Percentiles rank a stretch among this genome's conserved stretches.
Conservation (phyloP, 2,113 vertebrate species). For the Nettapus auritus region DNA sequence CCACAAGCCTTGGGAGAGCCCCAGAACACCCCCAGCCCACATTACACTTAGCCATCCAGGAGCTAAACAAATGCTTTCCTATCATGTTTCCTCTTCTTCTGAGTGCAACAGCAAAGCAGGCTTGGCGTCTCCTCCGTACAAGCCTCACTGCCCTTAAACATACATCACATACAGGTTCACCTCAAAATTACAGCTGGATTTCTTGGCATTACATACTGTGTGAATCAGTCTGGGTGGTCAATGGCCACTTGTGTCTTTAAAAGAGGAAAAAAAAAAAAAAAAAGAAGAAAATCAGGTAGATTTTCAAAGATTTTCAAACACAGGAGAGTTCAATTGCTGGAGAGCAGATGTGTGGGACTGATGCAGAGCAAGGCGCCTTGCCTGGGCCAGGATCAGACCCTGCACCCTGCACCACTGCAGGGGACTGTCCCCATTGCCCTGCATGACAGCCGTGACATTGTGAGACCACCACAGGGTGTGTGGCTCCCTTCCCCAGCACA, state of each 20-base stretch:
- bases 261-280: neutral
- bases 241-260: accelerated
- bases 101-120: neutral
- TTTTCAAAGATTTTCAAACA: neutral
- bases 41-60: neutral
- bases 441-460: too few species aligned
- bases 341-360: neutral
- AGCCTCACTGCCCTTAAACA: neutral
- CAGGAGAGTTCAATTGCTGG: neutral
- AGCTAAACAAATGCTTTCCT: neutral
- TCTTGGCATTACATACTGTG: neutral
- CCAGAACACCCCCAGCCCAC: neutral
- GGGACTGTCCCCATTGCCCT: too few species aligned
- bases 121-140: constrained; percentile 10
- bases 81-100: neutral
- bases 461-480: neutral
- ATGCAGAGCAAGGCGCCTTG: neutral
- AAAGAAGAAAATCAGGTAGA: neutral
- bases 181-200: neutral
- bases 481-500: neutral
- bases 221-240: constrained; percentile 32
- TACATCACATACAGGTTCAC: neutral
- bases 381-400: neutral
- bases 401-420: too few species aligned
- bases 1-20: neutral